Conservation (phyloP, 2,888 invertebrate genomes). For the Synanthedon myopaeformis region DNA sequence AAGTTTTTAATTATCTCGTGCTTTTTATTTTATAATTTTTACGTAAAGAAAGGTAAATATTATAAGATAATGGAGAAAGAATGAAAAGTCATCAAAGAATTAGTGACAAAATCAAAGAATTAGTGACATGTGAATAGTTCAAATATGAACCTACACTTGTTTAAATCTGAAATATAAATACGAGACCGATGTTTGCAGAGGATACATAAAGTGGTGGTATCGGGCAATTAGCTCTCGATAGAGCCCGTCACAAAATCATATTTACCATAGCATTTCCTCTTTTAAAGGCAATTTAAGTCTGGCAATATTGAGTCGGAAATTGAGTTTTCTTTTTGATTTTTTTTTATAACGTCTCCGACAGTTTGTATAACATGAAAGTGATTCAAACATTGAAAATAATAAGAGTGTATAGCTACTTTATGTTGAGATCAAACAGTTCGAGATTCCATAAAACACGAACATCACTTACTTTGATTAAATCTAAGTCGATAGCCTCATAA, state of each 20-base stretch:
- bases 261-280: slow-evolving; percentile 43
- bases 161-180: too few relatives aligned
- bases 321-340: slow-evolving; percentile 33
- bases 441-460: background rate
- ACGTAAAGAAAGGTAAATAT: too few relatives aligned
- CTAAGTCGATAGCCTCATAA: slow-evolving; percentile 4
- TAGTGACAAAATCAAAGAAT: too few relatives aligned
- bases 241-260: slow-evolving; percentile 47
- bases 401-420: background rate
- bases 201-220: slow-evolving; percentile 14
- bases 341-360: background rate
- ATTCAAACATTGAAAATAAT: background rate
- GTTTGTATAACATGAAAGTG: too few relatives aligned
- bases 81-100: too few relatives aligned
- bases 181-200: background rate
- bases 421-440: too few relatives aligned
- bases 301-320: slow-evolving; percentile 44
- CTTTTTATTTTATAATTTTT: too few relatives aligned
- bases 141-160: too few relatives aligned
- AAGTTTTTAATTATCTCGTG: too few relatives aligned
- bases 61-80: too few relatives aligned
- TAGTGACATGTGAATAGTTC: too few relatives aligned
- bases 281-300: slow-evolving; percentile 39
- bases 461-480: slow-evolving; percentile 8
- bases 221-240: slow-evolving; percentile 55